These are phyloP conservation scores for Scomber japonicus DNA, from an alignment of 2,113 vertebrate genomes.

Conservation along the genomic window DNA sequence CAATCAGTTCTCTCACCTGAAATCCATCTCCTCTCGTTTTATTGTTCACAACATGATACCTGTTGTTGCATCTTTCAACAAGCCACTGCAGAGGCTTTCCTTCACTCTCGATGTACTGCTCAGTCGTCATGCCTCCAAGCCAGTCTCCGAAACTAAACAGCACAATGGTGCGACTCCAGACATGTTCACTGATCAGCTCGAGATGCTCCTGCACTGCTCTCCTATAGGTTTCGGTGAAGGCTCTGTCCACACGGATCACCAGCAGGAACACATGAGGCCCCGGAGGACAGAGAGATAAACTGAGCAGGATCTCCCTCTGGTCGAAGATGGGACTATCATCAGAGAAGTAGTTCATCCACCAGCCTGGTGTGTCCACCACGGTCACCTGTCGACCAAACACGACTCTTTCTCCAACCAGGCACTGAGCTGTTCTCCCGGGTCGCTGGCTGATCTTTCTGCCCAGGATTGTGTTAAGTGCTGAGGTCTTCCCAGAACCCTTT, in stretches of 20 bases:
- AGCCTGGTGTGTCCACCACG: slow-evolving; percentile 82
- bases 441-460: slow-evolving; percentile 16
- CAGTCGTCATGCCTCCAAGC: slow-evolving; percentile 63
- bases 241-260: slow-evolving; percentile 75
- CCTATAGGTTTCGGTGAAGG: slow-evolving; percentile 75
- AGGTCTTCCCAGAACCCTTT: slow-evolving; percentile 81
- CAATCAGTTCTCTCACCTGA: slow-evolving; percentile 77
- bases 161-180: slow-evolving; percentile 73
- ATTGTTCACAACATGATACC: slow-evolving; percentile 78
- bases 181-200: slow-evolving; percentile 59
- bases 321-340: slow-evolving; percentile 75
- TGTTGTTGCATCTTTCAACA: slow-evolving; percentile 66
- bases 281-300: slow-evolving; percentile 67
- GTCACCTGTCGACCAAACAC: slow-evolving; percentile 73
- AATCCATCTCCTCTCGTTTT: slow-evolving; percentile 68
- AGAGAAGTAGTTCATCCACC: slow-evolving; percentile 83
- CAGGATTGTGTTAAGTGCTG: slow-evolving; percentile 74
- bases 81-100: slow-evolving; percentile 71
- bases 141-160: slow-evolving; percentile 80
- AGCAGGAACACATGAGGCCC: slow-evolving; percentile 81
- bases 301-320: slow-evolving; percentile 64
- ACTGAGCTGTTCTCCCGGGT: slow-evolving; percentile 58
- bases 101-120: slow-evolving; percentile 79
- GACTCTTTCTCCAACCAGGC: slow-evolving; percentile 10
- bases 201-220: slow-evolving; percentile 74